phyloP scores from a whole-genome alignment of 1,140 invertebrate species.

The Drosophila grimshawi region DNA sequence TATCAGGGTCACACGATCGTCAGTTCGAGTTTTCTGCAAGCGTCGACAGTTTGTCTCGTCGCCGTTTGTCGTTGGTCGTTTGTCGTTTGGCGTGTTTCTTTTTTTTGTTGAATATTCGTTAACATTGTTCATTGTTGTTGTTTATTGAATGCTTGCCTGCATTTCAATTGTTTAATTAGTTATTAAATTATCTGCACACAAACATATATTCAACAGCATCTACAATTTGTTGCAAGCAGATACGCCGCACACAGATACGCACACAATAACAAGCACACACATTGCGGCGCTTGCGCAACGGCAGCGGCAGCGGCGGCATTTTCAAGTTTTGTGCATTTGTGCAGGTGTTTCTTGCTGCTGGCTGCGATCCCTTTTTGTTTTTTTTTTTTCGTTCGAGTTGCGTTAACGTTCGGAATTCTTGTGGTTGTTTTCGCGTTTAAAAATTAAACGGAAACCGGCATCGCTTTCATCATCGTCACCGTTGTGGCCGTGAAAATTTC shows the following conservation, averaged over 20 bases:
- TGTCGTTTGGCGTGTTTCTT: conserved; percentile 3
- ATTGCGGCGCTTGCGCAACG: conserved; percentile 19
- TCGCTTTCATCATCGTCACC: conserved; percentile 16
- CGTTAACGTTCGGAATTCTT: background rate
- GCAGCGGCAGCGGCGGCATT: conserved; percentile 8
- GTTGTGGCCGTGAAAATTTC: conserved; percentile 18
- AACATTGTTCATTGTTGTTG: background rate
- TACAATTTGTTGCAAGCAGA: conserved; percentile 13
- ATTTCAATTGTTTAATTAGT: conserved; percentile 9
- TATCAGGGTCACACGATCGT: conserved; percentile 32
- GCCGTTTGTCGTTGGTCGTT: conserved; percentile 1
- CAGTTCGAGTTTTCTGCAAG: conserved; percentile 27
- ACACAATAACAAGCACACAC: background rate
- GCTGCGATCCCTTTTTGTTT: conserved; percentile 16
- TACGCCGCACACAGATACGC: background rate
- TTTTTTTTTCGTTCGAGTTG: conserved; percentile 20
- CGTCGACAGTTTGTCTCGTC: background rate
- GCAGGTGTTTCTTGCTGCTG: conserved; percentile 30
- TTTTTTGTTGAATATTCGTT: background rate
- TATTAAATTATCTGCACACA: background rate
- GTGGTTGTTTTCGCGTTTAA: conserved; percentile 1
- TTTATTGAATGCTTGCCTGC: background rate
- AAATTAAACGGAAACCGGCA: conserved; percentile 27
- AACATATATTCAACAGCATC: background rate
- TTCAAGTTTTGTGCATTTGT: conserved; percentile 29